Percentiles rank a stretch among this genome's conserved stretches.
Conservation (phyloP, 1,140 invertebrate genomes). For the Drosophila sucinea region DNA sequence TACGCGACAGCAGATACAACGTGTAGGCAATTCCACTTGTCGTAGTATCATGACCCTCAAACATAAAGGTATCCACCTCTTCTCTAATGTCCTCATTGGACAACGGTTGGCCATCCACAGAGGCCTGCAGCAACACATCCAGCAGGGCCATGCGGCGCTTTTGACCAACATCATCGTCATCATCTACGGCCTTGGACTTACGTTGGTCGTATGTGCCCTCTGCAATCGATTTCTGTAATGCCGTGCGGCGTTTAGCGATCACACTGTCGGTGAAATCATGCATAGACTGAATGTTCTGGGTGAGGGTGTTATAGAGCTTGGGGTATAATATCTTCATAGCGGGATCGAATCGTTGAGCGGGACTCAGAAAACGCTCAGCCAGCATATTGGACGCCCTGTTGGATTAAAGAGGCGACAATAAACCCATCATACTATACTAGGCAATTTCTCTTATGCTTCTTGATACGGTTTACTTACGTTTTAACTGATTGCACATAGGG, state of each 20-base stretch:
- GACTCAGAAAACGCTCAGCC: conserved; percentile 58
- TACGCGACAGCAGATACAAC: conserved; percentile 84
- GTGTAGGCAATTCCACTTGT: conserved; percentile 85
- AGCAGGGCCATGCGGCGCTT: conserved; percentile 89
- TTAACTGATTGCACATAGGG: conserved; percentile 89
- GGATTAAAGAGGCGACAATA: background rate
- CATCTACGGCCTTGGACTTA: conserved; percentile 22
- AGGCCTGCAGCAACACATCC: conserved; percentile 89
- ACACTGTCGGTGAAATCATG: conserved; percentile 88
- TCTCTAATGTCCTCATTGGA: conserved; percentile 88
- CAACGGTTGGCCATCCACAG: conserved; percentile 85
- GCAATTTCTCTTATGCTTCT: too few species aligned
- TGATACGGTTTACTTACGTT: conserved; percentile 82
- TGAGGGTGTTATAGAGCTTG: conserved; percentile 83
- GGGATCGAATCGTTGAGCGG: conserved; percentile 48
- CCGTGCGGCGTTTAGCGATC: conserved; percentile 83
- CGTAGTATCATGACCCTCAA: conserved; percentile 91
- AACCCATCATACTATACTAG: background rate
- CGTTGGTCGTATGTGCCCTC: conserved; percentile 21
- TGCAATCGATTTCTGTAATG: conserved; percentile 60
- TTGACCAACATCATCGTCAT: conserved; percentile 76
- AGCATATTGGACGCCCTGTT: conserved; percentile 59
- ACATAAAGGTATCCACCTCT: conserved; percentile 92
- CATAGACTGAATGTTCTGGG: conserved; percentile 85
- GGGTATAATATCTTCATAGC: conserved; percentile 59